phyloP scores from a whole-genome alignment of 1,140 invertebrate species.

The Leptinotarsa texana region DNA sequence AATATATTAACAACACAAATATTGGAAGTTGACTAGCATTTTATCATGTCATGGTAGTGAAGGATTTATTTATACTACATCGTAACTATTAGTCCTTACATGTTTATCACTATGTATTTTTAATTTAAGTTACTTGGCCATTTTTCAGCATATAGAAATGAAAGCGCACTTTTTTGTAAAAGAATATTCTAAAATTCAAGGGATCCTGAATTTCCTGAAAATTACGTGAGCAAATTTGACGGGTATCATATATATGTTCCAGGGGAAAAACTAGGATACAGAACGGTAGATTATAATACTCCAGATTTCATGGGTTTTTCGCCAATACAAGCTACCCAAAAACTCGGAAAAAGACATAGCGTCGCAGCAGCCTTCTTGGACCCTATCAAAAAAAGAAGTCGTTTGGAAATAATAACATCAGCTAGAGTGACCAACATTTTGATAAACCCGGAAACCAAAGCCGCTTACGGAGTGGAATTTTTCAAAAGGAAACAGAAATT shows the following conservation, averaged over 20 bases:
- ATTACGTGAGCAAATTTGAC: too few species aligned
- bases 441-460: slow-evolving; percentile 61
- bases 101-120: too few species aligned
- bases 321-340: slow-evolving; percentile 66
- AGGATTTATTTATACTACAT: too few species aligned
- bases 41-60: too few species aligned
- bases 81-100: too few species aligned
- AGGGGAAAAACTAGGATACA: slow-evolving; percentile 61
- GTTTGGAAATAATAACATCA: slow-evolving; percentile 66
- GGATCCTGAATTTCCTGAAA: too few species aligned
- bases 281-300: slow-evolving; percentile 49
- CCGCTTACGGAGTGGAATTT: slow-evolving; percentile 67
- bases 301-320: slow-evolving; percentile 66
- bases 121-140: too few species aligned
- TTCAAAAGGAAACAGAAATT: slow-evolving; percentile 53
- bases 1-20: too few species aligned
- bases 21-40: too few species aligned
- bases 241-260: slow-evolving; percentile 31
- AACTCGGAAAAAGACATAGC: slow-evolving; percentile 59
- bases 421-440: slow-evolving; percentile 66
- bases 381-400: slow-evolving; percentile 62
- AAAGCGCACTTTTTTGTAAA: too few species aligned
- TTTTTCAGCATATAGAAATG: too few species aligned
- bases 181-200: too few species aligned
- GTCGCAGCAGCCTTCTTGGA: slow-evolving; percentile 63